A percentile compares a stretch with the other conserved stretches of the same genome.
Conservation (phyloP, 2,797 vertebrate species). For the Aphelocoma californica region DNA sequence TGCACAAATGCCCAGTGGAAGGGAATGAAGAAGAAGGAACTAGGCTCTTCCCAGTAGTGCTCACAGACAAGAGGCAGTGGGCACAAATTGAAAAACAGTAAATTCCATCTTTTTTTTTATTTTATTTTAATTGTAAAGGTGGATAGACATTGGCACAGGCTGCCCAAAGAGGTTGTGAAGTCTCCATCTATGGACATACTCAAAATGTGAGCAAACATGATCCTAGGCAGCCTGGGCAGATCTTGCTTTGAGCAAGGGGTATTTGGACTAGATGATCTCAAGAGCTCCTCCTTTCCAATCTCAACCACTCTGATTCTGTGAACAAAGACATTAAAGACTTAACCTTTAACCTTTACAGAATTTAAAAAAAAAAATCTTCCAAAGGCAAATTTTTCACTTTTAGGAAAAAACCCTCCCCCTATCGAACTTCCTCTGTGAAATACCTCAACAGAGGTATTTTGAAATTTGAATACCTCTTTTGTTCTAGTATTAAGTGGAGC, state of each 20-base stretch:
- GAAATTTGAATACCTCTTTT: conserved; percentile 26
- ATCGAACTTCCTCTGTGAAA: conserved; percentile 6
- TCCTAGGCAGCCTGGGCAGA: background rate
- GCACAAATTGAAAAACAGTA: background rate
- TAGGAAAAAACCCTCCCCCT: background rate
- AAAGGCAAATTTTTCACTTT: background rate
- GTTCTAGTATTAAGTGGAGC: conserved; percentile 6
- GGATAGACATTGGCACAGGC: background rate
- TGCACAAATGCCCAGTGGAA: background rate
- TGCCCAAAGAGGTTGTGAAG: background rate
- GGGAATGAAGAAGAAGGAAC: background rate
- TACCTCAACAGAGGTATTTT: background rate
- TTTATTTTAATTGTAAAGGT: background rate
- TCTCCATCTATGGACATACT: background rate
- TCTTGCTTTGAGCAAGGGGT: background rate
- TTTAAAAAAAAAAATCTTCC: background rate
- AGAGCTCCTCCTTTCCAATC: background rate
- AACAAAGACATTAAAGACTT: background rate
- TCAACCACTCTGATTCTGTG: background rate
- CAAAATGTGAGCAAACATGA: background rate
- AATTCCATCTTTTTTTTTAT: background rate
- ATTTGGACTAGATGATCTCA: background rate
- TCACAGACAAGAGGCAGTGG: background rate
- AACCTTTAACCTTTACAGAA: background rate
- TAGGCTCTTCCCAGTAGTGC: background rate